phyloP scores from a whole-genome alignment of 1,140 invertebrate genomes.

The Nomia melanderi region DNA sequence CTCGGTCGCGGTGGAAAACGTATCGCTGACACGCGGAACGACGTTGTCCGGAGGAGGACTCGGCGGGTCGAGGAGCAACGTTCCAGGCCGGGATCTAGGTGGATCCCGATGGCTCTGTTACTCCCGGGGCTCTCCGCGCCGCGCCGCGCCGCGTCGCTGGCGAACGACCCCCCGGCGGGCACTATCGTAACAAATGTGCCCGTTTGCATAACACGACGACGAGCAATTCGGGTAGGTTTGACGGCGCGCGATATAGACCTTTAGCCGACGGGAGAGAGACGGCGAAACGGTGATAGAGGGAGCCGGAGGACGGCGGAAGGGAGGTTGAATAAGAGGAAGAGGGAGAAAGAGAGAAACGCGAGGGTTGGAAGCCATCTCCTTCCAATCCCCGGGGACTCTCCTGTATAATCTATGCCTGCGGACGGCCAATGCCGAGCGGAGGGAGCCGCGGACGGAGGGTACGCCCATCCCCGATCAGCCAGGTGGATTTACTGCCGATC shows the following conservation, averaged over 20 bases:
- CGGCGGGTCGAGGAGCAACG: constrained; percentile 16
- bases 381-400: constrained; percentile 62
- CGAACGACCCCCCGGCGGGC: constrained; percentile 76
- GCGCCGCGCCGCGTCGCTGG: constrained; percentile 67
- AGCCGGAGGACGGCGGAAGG: background rate
- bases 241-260: constrained; percentile 81
- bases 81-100: constrained; percentile 4
- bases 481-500: constrained; percentile 45
- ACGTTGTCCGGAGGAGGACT: constrained; percentile 53
- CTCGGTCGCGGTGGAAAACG: constrained; percentile 18
- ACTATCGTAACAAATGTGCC: constrained; percentile 80
- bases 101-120: constrained; percentile 55
- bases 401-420: constrained; percentile 73
- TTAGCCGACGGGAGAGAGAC: constrained; percentile 59
- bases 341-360: constrained; percentile 7
- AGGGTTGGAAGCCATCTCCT: constrained; percentile 43
- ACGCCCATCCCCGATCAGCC: constrained; percentile 16
- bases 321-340: constrained; percentile 18
- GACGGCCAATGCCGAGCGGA: constrained; percentile 74
- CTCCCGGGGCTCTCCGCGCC: constrained; percentile 13
- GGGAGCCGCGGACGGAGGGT: constrained; percentile 1
- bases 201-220: constrained; percentile 81
- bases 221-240: constrained; percentile 81
- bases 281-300: background rate
- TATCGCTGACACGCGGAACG: constrained; percentile 55